Percentiles rank a stretch among this genome's conserved stretches.
These are phyloP conservation scores for Caenorhabditis tropicalis DNA, from an alignment of 1,140 invertebrate genomes.

Conservation along the genomic window DNA sequence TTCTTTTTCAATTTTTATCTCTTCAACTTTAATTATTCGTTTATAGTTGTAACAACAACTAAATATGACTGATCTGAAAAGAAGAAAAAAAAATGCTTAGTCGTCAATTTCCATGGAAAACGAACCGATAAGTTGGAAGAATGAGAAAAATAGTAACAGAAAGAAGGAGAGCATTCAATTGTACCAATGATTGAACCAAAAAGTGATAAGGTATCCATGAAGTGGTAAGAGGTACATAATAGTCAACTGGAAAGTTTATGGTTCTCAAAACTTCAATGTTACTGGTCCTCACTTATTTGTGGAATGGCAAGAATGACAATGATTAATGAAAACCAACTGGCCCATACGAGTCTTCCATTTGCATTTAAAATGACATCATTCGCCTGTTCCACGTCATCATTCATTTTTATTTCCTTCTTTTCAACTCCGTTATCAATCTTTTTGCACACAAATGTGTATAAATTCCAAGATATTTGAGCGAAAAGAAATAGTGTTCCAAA, in stretches of 20 bases:
- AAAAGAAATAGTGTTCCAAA: neutral
- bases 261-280: neutral
- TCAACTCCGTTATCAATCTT: neutral
- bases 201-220: slow-evolving; percentile 30
- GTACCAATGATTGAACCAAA: neutral
- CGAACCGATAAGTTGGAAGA: slow-evolving; percentile 23
- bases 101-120: neutral
- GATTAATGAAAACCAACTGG: slow-evolving; percentile 16
- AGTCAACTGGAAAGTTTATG: neutral
- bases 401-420: neutral
- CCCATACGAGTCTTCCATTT: neutral
- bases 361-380: slow-evolving; percentile 14
- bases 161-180: slow-evolving; percentile 12
- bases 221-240: neutral
- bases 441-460: slow-evolving; percentile 2
- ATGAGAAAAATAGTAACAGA: neutral
- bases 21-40: neutral
- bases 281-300: neutral
- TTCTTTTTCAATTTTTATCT: neutral
- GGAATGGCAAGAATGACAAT: neutral
- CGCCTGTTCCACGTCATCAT: neutral
- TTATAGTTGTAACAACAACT: neutral
- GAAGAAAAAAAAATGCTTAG: neutral
- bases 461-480: slow-evolving; percentile 7
- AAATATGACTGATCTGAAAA: slow-evolving; percentile 27